Base-by-base conservation (phyloP, 2,888 invertebrate genomes). In the Pilophorus perplexus region DNA sequence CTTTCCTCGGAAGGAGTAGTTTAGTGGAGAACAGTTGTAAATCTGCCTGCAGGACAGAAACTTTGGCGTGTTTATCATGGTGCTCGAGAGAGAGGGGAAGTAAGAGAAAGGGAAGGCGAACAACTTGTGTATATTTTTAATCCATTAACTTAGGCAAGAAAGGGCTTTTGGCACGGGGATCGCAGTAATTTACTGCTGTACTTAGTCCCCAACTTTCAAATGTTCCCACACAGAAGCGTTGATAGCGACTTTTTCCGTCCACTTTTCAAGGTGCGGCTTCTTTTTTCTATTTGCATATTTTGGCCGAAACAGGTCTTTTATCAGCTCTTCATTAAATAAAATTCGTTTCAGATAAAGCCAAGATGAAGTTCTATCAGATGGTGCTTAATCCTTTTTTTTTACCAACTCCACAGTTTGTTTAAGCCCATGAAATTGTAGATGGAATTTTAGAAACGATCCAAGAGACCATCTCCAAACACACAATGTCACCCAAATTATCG, bases 91-190 rank as follows among this genome's bases (percentile, higher is more conserved):
- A n/a, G 12, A 12, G 48, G 40, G 37, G 20, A 27, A 25, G 25
- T 23, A 20, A 14, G 48, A 8, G 5, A 22, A n/a, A 27, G 10
- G 20, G 16, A 48, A 46, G 20, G 33, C 3, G 48, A 46, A 46
- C 46, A 62, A 62, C 62, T 62, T 62, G 62, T 62, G 62, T 62
- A 62, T 62, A 62, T 62, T 62, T 62, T 62, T 62, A 62, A 62
- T 62, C 62, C 62, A 62, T 62, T 62, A 62, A 62, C 62, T 62
- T 33, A 14, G 20, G 23, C 28, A 46, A 16, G 44, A 20, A 33
- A 40, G 33, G 44, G 46, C 62, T 62, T 62, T 62, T 62, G 62
- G 62, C 62, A 62, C 48, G 33, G 38, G 28, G 23, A 8, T 14
- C 23, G 25, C 14, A 46, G 48, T 62, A 62, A 62, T 62, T 62